phyloP scores from a whole-genome alignment of 2,888 invertebrate genomes.

The Deroplatys truncata region DNA sequence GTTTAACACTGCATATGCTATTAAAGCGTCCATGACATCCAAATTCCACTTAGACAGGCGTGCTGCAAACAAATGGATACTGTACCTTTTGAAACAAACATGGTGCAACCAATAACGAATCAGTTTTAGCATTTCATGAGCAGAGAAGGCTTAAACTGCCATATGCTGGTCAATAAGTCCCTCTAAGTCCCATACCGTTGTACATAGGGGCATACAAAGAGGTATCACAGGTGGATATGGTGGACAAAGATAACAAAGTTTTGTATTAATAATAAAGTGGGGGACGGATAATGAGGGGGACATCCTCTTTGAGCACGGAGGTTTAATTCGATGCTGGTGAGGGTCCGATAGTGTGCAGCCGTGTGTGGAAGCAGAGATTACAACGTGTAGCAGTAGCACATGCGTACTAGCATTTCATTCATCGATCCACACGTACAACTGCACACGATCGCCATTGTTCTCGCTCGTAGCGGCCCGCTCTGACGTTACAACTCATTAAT shows the following conservation, averaged over 20 bases:
- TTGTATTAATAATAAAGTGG: neutral
- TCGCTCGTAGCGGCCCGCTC: neutral
- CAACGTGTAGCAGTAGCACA: neutral
- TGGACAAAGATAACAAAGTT: neutral
- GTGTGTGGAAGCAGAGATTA: neutral
- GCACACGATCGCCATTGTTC: neutral
- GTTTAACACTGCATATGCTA: too few species aligned
- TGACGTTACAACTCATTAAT: neutral
- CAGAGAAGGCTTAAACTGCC: too few species aligned
- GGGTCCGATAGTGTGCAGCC: neutral
- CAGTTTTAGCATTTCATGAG: too few species aligned
- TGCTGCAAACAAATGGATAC: too few species aligned
- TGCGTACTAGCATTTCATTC: neutral
- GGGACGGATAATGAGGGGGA: neutral
- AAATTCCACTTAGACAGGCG: too few species aligned
- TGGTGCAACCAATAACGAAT: too few species aligned
- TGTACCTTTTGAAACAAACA: too few species aligned
- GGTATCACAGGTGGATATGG: neutral
- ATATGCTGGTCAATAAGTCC: too few species aligned
- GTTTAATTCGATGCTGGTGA: neutral
- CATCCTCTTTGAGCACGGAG: neutral
- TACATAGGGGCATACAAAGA: neutral
- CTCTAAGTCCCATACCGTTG: too few species aligned
- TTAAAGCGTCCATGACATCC: too few species aligned
- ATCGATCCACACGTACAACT: neutral